A percentile compares a stretch with the other conserved stretches of the same genome.
phyloP scores from a whole-genome alignment of 2,113 vertebrate species.

The Heloderma charlesbogerti region DNA sequence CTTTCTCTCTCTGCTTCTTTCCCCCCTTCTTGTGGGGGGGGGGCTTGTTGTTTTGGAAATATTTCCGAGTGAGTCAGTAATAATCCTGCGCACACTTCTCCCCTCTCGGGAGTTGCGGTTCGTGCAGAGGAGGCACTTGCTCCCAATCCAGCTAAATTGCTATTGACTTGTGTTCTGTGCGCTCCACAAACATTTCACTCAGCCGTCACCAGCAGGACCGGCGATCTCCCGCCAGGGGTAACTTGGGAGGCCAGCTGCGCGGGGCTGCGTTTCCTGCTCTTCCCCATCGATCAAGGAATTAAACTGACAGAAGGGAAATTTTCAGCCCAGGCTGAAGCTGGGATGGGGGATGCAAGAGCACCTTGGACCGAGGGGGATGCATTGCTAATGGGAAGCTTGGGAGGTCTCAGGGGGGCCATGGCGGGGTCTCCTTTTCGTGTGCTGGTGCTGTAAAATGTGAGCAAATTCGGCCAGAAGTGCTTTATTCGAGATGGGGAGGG shows the following conservation, averaged over 20 bases:
- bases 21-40: not conserved
- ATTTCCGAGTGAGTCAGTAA: not conserved
- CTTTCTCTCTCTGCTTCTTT: no score
- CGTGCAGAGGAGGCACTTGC: constrained; percentile 71
- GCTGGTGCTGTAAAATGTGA: not conserved
- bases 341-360: constrained; percentile 30
- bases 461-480: not conserved
- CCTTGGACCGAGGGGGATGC: not conserved
- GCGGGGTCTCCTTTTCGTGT: not conserved
- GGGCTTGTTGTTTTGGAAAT: constrained; percentile 44
- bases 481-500: not conserved
- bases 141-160: constrained; percentile 79
- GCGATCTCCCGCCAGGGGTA: constrained; percentile 75
- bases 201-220: constrained; percentile 63
- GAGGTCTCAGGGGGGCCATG: not conserved
- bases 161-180: constrained; percentile 80
- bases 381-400: constrained; percentile 9
- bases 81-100: not conserved
- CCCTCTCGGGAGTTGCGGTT: constrained; percentile 60
- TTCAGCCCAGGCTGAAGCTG: constrained; percentile 23
- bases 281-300: constrained; percentile 81
- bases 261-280: constrained; percentile 68
- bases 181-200: constrained; percentile 75
- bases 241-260: constrained; percentile 79
- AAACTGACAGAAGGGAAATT: constrained; percentile 76